phyloP scores from a whole-genome alignment of 64 coral and sea anemone species.

The Platygyra sinensis region DNA sequence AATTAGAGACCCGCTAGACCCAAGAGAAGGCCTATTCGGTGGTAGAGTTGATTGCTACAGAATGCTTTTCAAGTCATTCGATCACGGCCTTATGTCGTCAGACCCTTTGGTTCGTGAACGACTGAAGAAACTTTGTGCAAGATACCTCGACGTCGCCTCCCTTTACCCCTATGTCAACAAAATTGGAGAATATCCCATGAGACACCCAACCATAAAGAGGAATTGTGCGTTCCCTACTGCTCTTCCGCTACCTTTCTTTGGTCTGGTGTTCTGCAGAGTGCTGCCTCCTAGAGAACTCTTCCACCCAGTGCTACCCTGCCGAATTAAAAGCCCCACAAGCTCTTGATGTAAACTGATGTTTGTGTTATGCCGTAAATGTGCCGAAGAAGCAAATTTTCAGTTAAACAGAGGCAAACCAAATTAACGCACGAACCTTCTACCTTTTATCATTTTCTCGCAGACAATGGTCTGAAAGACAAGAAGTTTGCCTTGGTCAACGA shows the following conservation, averaged over 20 bases:
- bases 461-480: no score
- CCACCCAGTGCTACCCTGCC: conserved; percentile 20
- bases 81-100: no score
- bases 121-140: background rate
- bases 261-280: background rate
- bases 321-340: background rate
- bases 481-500: no score
- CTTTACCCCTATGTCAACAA: conserved; percentile 26
- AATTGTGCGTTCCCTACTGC: background rate
- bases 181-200: background rate
- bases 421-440: background rate
- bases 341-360: background rate
- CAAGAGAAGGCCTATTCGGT: conserved; percentile 29
- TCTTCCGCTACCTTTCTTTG: background rate
- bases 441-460: no score
- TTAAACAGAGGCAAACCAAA: background rate
- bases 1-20: conserved; percentile 13
- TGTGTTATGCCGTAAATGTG: background rate
- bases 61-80: background rate
- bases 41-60: conserved; percentile 36
- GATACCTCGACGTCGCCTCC: background rate
- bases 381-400: background rate
- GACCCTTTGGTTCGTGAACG: background rate
- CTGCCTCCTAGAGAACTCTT: conserved; percentile 7
- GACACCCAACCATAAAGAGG: background rate